A percentile compares a stretch with the other conserved stretches of the same genome.
These are phyloP conservation scores for Turritopsis rubra DNA, from an alignment of 30 jellyfish, hydroid and myxozoan genomes.

Conservation along the genomic window DNA sequence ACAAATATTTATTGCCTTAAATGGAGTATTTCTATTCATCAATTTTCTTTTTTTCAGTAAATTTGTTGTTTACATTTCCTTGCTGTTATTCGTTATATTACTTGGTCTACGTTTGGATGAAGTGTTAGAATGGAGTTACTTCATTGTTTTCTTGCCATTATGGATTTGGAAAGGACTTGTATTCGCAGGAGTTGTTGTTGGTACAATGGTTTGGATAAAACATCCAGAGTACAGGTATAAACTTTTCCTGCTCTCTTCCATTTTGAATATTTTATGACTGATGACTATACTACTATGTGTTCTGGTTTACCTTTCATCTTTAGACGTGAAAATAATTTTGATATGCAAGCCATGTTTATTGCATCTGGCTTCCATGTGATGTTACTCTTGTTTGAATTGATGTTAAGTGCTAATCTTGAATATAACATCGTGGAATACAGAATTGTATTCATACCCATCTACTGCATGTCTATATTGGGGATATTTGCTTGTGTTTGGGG, in stretches of 20 bases:
- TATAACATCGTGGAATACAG: conserved; percentile 53
- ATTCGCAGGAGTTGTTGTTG: conserved; percentile 66
- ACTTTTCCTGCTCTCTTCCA: neutral
- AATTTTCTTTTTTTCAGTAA: conserved; percentile 43
- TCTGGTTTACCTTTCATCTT: too few species aligned
- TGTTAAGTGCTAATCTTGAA: conserved; percentile 64
- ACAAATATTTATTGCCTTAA: too few species aligned
- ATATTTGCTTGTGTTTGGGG: conserved; percentile 97
- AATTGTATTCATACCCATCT: conserved; percentile 70
- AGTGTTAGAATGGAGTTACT: conserved; percentile 54
- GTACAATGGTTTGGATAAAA: conserved; percentile 69
- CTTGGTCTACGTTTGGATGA: conserved; percentile 68
- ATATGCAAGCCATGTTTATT: conserved; percentile 87
- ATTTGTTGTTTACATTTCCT: conserved; percentile 72
- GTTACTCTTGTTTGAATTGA: conserved; percentile 68
- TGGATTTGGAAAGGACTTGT: conserved; percentile 90
- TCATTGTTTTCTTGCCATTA: conserved; percentile 66
- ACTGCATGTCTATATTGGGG: conserved; percentile 57
- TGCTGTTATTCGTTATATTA: conserved; percentile 43
- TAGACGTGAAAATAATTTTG: conserved; percentile 80
- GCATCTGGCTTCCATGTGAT: conserved; percentile 72
- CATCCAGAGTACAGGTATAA: conserved; percentile 96
- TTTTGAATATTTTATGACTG: neutral
- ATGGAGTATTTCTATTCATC: neutral
- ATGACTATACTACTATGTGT: too few species aligned